Evolutionary conservation across 37 sponge, comb jelly and placozoan genomes (phyloP), one percentile per base, ranked within the genome.

Genomic region (Hexactinellida sp.): DNA sequence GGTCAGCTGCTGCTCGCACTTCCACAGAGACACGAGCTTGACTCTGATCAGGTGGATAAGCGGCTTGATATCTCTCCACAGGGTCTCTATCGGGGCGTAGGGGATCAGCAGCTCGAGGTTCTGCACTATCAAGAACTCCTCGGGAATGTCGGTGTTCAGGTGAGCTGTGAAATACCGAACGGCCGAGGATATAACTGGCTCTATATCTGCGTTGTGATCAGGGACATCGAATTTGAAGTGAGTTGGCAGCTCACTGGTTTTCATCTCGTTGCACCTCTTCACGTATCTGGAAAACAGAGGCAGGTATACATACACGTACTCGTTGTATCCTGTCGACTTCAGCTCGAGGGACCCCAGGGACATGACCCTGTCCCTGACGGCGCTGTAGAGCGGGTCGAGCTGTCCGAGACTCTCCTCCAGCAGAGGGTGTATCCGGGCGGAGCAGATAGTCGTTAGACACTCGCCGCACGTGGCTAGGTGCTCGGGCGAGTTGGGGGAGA

Each of bases 361-460:
- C 34, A 23, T 10, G 25, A 63, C 76, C 13, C 76, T 10, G 28
- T 10, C 76, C 5, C 76, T 10, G 30, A 63, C 13, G 25, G 76
- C 3, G 3, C 5, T 3, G 30, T 63, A 63, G 32, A 63, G 76
- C 25, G 76, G 30, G 76, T 25, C 76, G 25, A n/a, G 19, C 76
- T 63, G 28, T 63, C 76, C 76, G 25, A 63, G 30, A n/a, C 5
- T 23, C 76, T 63, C 76, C 76, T 63, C 76, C 76, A 63, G 34
- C 32, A 63, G 76, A n/a, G 76, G 76, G 34, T 10, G 13, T n/a
- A 63, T n/a, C 13, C 76, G 25, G 25, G 76, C 13, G 34, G 28
- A 63, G 76, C 76, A 63, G 25, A 63, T 28, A n/a, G 76, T n/a
- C 3, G 76, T 63, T 23, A 63, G 76, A 63, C 76, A 63, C 76